These are phyloP conservation scores for Tinea trinotella DNA, from an alignment of 2,888 invertebrate genomes.

Conservation along the genomic window DNA sequence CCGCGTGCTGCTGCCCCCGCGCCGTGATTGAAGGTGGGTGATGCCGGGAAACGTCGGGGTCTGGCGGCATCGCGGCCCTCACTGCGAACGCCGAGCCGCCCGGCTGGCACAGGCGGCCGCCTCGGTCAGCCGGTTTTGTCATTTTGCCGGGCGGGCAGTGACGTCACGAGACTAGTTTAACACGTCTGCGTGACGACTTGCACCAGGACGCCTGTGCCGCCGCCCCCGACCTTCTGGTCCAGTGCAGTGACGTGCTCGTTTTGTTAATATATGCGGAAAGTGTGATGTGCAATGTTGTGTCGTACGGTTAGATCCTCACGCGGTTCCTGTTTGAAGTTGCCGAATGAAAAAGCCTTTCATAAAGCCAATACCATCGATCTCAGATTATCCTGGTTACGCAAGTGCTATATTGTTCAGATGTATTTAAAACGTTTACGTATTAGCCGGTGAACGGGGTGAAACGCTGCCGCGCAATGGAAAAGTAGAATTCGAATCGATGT, in stretches of 20 bases:
- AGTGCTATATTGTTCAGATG: neutral
- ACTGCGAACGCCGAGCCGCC: slow-evolving; percentile 47
- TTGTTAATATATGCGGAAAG: slow-evolving; percentile 20
- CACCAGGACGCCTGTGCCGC: slow-evolving; percentile 57
- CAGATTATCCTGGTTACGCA: neutral
- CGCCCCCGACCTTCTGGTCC: slow-evolving; percentile 59
- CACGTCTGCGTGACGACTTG: slow-evolving; percentile 63
- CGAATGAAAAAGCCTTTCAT: neutral
- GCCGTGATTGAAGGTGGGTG: slow-evolving; percentile 47
- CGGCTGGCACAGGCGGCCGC: slow-evolving; percentile 45
- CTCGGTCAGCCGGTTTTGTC: slow-evolving; percentile 66
- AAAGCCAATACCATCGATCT: neutral
- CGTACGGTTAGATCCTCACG: neutral
- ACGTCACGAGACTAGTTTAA: slow-evolving; percentile 70
- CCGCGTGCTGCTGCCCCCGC: slow-evolving; percentile 61
- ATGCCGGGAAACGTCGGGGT: slow-evolving; percentile 60
- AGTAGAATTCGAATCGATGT: neutral
- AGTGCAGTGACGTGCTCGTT: slow-evolving; percentile 64
- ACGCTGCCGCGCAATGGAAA: no score
- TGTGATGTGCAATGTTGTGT: slow-evolving; percentile 17
- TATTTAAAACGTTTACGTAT: neutral
- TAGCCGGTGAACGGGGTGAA: no score
- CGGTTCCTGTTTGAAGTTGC: neutral
- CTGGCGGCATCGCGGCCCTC: slow-evolving; percentile 66
- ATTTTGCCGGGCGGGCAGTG: slow-evolving; percentile 65